These are phyloP conservation scores for Coleophora flavipennella DNA, from an alignment of 2,888 invertebrate genomes.

Conservation along the genomic window DNA sequence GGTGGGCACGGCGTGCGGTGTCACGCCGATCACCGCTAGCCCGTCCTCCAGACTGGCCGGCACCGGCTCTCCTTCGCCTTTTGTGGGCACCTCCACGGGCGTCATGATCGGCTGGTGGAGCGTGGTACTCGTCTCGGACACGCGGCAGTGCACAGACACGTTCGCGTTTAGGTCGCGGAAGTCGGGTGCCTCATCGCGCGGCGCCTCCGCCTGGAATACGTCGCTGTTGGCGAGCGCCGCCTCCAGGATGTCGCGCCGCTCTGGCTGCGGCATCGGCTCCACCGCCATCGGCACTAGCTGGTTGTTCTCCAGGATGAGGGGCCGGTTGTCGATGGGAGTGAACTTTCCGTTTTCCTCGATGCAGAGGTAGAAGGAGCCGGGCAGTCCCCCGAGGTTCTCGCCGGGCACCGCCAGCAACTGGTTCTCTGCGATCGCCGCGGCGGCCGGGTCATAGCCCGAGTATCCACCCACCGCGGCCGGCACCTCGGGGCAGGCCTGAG, in stretches of 20 bases:
- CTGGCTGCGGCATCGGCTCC: conserved; percentile 45
- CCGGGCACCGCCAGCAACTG: conserved; percentile 82
- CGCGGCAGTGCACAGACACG: conserved; percentile 71
- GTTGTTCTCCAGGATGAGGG: conserved; percentile 69
- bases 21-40: conserved; percentile 73
- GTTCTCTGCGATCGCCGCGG: conserved; percentile 64
- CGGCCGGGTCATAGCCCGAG: conserved; percentile 17
- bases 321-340: conserved; percentile 80
- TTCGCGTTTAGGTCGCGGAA: conserved; percentile 73
- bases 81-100: conserved; percentile 80
- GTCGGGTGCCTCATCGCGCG: conserved; percentile 72
- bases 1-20: conserved; percentile 73
- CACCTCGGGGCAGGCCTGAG: conserved; percentile 22
- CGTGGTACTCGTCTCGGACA: conserved; percentile 82
- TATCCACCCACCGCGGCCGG: conserved; percentile 16
- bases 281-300: conserved; percentile 59
- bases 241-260: conserved; percentile 80
- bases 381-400: conserved; percentile 80
- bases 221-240: conserved; percentile 84
- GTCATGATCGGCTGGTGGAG: conserved; percentile 88
- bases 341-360: conserved; percentile 80
- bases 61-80: conserved; percentile 37
- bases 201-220: conserved; percentile 74
- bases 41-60: conserved; percentile 62
- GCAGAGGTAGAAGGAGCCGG: conserved; percentile 81